Evolutionary conservation across 2,888 invertebrate species (phyloP).

Genomic region (Podotricha telesiphe): DNA sequence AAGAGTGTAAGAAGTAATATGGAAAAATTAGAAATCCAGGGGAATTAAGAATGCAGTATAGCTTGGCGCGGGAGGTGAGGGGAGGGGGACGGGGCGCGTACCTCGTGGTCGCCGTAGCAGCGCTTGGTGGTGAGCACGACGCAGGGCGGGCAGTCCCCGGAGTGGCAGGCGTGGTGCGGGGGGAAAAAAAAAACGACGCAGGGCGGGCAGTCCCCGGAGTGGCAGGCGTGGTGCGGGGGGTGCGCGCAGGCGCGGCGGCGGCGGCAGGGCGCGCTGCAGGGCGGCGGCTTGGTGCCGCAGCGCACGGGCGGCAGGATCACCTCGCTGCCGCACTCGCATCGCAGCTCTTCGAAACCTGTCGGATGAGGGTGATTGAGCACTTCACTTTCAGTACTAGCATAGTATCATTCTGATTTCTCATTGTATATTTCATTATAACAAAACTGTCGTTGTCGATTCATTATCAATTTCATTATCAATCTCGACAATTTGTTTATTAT

Average conservation of each 20-base stretch:
- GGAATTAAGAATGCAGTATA: too few relatives aligned
- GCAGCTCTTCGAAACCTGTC: conserved; percentile 92
- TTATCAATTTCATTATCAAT: too few relatives aligned
- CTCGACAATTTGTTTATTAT: too few relatives aligned
- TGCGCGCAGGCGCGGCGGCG: conserved; percentile 91
- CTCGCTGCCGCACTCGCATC: conserved; percentile 94
- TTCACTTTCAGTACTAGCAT: too few relatives aligned
- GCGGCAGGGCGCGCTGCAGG: conserved; percentile 90
- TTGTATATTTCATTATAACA: too few relatives aligned
- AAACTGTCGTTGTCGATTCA: too few relatives aligned
- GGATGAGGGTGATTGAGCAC: too few relatives aligned
- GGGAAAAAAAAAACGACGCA: conserved; percentile 92
- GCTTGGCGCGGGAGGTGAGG: too few relatives aligned
- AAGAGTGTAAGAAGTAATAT: too few relatives aligned
- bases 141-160: conserved; percentile 83
- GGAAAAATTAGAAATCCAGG: too few relatives aligned
- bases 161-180: conserved; percentile 93
- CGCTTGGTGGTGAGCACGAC: conserved; percentile 92
- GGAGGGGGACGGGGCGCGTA: too few relatives aligned
- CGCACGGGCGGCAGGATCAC: conserved; percentile 95
- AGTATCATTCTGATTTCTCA: too few relatives aligned
- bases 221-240: conserved; percentile 93
- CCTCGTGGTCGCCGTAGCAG: conserved; percentile 92
- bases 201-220: conserved; percentile 84
- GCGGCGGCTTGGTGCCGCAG: conserved; percentile 94